These are phyloP conservation scores for Tragelaphus buxtoni DNA, from an alignment of 2,113 vertebrate species.

Conservation along the genomic window DNA sequence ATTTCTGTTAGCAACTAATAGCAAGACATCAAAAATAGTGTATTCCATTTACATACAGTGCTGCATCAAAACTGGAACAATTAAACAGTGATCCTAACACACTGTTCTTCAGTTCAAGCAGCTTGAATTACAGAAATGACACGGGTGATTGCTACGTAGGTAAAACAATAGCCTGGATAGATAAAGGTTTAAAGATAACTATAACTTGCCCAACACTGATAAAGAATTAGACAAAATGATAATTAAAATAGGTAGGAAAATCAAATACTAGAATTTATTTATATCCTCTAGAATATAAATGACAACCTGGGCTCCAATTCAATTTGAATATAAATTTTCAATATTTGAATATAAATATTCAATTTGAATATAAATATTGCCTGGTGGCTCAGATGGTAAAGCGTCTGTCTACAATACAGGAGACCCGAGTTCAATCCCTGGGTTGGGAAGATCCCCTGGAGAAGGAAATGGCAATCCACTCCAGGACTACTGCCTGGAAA, in stretches of 20 bases:
- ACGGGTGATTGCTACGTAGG: constrained; percentile 44
- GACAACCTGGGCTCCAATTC: no score
- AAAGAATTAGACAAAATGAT: constrained; percentile 18
- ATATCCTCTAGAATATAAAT: not conserved
- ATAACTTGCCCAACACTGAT: not conserved
- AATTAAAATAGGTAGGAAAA: not conserved
- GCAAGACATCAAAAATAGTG: not conserved
- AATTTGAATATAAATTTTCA: no score
- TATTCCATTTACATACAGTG: not conserved
- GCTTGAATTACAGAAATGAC: constrained; percentile 66
- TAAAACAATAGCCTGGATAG: constrained; percentile 48
- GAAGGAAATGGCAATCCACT: no score
- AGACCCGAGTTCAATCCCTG: no score
- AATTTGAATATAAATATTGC: no score
- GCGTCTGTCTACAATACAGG: no score
- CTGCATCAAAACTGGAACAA: not conserved
- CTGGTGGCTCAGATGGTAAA: no score
- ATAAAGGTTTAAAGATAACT: constrained; percentile 37
- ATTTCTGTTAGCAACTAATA: constrained; percentile 25
- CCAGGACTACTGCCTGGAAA: no score
- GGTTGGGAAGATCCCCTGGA: no score
- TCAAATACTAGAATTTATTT: not conserved
- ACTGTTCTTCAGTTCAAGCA: constrained; percentile 35
- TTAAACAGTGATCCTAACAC: constrained; percentile 45
- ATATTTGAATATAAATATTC: no score